Conservation (phyloP, 2,113 vertebrate species). For the Rhinogobius similis region DNA sequence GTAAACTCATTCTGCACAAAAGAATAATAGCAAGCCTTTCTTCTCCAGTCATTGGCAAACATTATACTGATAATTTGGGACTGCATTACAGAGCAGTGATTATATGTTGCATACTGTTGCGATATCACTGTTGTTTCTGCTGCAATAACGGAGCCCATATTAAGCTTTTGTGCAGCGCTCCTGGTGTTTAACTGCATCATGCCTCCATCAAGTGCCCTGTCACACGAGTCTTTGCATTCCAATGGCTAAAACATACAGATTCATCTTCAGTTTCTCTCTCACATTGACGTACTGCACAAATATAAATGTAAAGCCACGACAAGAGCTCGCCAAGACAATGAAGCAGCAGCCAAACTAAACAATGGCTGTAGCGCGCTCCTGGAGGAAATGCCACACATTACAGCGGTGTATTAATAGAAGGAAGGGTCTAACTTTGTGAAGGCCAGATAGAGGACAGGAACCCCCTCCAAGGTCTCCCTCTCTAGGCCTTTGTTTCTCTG, state of each 20-base stretch:
- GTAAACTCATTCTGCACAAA: too few species aligned
- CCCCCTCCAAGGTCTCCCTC: constrained; percentile 64
- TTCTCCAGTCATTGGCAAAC: background rate
- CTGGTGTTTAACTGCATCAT: constrained; percentile 2
- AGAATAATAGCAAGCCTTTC: too few species aligned
- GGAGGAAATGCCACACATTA: constrained; percentile 82
- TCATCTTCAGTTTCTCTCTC: background rate
- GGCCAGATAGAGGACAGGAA: constrained; percentile 66
- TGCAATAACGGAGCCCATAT: constrained; percentile 14
- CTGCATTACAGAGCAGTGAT: background rate
- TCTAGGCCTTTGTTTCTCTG: constrained; percentile 39
- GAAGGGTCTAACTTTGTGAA: constrained; percentile 65
- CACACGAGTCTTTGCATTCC: background rate
- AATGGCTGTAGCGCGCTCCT: constrained; percentile 63
- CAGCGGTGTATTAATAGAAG: constrained; percentile 75
- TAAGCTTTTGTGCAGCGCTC: background rate
- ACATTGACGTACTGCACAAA: constrained; percentile 37
- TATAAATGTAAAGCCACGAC: constrained; percentile 35
- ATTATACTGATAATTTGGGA: background rate
- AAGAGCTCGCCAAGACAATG: constrained; percentile 51
- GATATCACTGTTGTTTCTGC: constrained; percentile 18
- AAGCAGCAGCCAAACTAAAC: constrained; percentile 71
- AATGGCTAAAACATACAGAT: background rate
- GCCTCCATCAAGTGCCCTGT: constrained; percentile 16
- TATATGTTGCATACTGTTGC: constrained; percentile 13